Evolutionary conservation across 2,113 vertebrate species (phyloP).

Genomic region (Accipiter virgatus): DNA sequence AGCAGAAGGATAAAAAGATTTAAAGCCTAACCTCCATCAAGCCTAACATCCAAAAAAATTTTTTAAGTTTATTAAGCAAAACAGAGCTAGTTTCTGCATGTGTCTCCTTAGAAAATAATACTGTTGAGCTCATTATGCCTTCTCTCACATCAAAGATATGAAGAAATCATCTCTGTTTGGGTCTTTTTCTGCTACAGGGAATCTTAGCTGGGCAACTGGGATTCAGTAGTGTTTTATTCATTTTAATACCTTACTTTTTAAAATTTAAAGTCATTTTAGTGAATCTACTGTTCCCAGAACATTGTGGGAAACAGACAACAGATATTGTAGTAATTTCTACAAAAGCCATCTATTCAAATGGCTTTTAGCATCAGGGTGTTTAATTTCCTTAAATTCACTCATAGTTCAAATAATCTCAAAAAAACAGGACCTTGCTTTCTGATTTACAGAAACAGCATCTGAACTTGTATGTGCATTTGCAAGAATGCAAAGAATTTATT

Average conservation of each 20-base stretch:
- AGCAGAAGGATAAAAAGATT: not conserved
- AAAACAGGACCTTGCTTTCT: not conserved
- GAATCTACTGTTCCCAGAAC: not conserved
- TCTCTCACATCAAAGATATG: not conserved
- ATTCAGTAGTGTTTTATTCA: slow-evolving; percentile 5
- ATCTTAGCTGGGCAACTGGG: not conserved
- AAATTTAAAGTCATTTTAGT: slow-evolving; percentile 35
- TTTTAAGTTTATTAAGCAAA: slow-evolving; percentile 24
- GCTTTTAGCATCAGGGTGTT: not conserved
- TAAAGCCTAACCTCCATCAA: not conserved
- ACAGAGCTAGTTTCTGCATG: not conserved
- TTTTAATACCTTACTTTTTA: slow-evolving; percentile 31
- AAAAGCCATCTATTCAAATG: not conserved
- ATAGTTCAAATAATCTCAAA: not conserved
- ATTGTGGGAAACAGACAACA: not conserved
- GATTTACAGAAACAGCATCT: not conserved
- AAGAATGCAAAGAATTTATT: not conserved
- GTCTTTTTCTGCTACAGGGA: not conserved
- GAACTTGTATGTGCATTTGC: not conserved
- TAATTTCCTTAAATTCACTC: not conserved
- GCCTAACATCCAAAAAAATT: not conserved
- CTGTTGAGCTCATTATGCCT: not conserved
- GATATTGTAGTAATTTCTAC: not conserved
- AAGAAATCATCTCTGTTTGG: not conserved
- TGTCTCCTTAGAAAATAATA: slow-evolving; percentile 5